Conservation (phyloP, 2,888 invertebrate genomes). For the Trissonchulus latispiculum region DNA sequence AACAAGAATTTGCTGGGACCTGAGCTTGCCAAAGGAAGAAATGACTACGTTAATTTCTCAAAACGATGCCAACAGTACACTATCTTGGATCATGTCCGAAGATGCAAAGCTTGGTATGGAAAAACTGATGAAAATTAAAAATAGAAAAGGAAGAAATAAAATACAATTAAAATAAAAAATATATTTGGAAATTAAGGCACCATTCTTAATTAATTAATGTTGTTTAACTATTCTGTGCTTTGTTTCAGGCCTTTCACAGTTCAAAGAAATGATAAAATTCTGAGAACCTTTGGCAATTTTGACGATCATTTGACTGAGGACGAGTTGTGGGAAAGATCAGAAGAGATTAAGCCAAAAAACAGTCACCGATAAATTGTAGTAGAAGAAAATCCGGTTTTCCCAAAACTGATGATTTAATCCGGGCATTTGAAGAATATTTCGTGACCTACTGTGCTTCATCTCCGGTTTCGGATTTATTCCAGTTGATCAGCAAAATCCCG, state of each 20-base stretch:
- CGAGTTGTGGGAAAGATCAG: constrained; percentile 95
- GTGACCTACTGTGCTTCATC: too few species aligned
- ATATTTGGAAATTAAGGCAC: too few species aligned
- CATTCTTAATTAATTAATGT: constrained; percentile 9
- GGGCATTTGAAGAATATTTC: too few species aligned
- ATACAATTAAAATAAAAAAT: too few species aligned
- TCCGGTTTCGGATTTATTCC: too few species aligned
- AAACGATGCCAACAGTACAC: constrained; percentile 98
- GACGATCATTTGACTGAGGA: constrained; percentile 90
- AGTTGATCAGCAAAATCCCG: too few species aligned
- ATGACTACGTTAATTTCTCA: constrained; percentile 70
- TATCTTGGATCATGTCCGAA: constrained; percentile 93
- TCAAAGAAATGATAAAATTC: constrained; percentile 82
- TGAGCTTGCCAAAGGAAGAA: constrained; percentile 47
- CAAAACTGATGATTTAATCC: too few species aligned
- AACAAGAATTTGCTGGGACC: constrained; percentile 71
- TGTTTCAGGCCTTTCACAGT: constrained; percentile 69
- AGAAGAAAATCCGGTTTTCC: too few species aligned
- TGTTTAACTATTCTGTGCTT: neutral
- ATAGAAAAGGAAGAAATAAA: too few species aligned
- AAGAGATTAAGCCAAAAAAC: constrained; percentile 79
- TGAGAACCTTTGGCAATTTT: constrained; percentile 91
- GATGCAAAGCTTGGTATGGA: constrained; percentile 85
- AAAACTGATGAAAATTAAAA: neutral
- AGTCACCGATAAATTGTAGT: neutral